Conservation (phyloP, 2,888 invertebrate genomes). For the Drosophila flavopinicola region DNA sequence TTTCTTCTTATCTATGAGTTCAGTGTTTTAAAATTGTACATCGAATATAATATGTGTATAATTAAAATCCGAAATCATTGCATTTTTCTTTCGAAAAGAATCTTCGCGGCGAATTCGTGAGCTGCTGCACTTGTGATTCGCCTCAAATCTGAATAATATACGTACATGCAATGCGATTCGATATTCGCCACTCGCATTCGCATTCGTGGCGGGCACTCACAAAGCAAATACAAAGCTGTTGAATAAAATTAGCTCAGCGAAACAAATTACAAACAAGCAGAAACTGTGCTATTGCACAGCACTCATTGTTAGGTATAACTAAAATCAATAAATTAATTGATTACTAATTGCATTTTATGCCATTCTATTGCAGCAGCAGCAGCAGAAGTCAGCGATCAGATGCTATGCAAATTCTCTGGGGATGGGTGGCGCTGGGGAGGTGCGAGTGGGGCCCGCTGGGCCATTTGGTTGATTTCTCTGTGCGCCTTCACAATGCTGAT, state of each 20-base stretch:
- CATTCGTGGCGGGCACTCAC: constrained; percentile 25
- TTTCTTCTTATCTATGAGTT: too few species aligned
- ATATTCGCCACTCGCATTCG: constrained; percentile 14
- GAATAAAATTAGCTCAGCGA: constrained; percentile 42
- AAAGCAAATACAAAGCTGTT: constrained; percentile 23
- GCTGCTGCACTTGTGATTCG: constrained; percentile 10
- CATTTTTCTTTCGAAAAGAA: background rate
- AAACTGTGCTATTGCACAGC: constrained; percentile 28
- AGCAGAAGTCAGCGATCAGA: constrained; percentile 5
- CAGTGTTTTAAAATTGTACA: background rate
- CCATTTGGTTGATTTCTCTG: constrained; percentile 34
- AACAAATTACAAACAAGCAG: constrained; percentile 22
- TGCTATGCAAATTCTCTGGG: constrained; percentile 12
- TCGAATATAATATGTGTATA: background rate
- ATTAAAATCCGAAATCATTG: background rate
- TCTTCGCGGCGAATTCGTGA: constrained; percentile 46
- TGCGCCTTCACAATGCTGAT: constrained; percentile 30
- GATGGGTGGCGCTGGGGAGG: background rate
- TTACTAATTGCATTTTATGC: constrained; percentile 37
- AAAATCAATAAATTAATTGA: constrained; percentile 8
- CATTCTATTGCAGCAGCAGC: background rate
- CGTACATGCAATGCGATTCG: background rate
- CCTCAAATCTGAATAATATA: background rate
- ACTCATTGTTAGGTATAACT: constrained; percentile 26
- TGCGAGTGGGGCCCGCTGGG: constrained; percentile 12